phyloP scores from a whole-genome alignment of 2,888 invertebrate species.

The Gonocerus acuteangulatus region DNA sequence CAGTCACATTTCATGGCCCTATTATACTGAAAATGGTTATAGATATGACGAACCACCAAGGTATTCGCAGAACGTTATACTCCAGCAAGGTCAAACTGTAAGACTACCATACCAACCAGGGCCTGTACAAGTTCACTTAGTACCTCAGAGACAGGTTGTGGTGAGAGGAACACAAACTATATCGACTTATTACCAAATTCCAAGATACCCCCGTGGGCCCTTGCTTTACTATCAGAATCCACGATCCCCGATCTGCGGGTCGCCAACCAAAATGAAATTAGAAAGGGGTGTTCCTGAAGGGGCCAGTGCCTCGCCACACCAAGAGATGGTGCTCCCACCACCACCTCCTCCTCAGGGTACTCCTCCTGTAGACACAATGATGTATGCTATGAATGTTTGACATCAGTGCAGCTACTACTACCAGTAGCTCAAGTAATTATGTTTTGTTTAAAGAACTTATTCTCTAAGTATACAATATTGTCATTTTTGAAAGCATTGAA shows the following conservation, averaged over 20 bases:
- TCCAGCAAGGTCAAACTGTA: constrained; percentile 28
- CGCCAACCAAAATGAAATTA: constrained; percentile 48
- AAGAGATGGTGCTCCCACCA: constrained; percentile 38
- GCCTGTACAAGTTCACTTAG: constrained; percentile 46
- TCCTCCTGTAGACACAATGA: constrained; percentile 66
- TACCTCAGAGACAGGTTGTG: constrained; percentile 41
- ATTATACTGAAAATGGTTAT: constrained; percentile 44
- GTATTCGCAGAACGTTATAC: constrained; percentile 26
- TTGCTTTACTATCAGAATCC: constrained; percentile 28
- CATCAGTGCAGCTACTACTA: constrained; percentile 37
- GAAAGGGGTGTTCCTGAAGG: constrained; percentile 65
- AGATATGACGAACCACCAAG: constrained; percentile 28
- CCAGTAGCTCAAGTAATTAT: constrained; percentile 30
- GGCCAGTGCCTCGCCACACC: constrained; percentile 47
- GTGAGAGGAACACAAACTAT: constrained; percentile 40
- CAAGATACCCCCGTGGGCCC: constrained; percentile 29
- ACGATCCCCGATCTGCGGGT: constrained; percentile 39
- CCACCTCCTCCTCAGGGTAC: constrained; percentile 28
- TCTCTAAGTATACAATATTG: background rate
- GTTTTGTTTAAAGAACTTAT: constrained; percentile 11
- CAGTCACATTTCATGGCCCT: constrained; percentile 55
- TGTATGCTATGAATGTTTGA: constrained; percentile 82
- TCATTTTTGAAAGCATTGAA: background rate
- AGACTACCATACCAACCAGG: constrained; percentile 45
- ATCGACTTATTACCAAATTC: constrained; percentile 38